A percentile compares a stretch with the other conserved stretches of the same genome.
Evolutionary conservation across 1,140 invertebrate species (phyloP).

Genomic region (Hyles vespertilio): DNA sequence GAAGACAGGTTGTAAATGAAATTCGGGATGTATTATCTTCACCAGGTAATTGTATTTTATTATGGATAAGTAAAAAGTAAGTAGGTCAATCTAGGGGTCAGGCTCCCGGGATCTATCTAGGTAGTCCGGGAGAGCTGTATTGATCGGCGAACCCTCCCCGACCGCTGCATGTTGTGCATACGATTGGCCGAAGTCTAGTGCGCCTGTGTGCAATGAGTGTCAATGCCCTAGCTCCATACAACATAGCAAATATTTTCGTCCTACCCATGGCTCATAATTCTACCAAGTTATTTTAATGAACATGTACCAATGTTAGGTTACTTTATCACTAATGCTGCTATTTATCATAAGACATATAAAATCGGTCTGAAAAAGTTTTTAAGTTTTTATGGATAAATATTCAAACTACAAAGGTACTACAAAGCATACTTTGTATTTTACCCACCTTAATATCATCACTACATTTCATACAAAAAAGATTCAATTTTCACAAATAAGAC

Average conservation of each 20-base stretch:
- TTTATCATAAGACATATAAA: not conserved
- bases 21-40: slow-evolving; percentile 83
- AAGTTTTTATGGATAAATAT: too few relatives aligned
- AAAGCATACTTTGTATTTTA: too few relatives aligned
- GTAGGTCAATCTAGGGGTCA: too few relatives aligned
- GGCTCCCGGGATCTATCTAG: slow-evolving; percentile 8
- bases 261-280: too few relatives aligned
- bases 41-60: slow-evolving; percentile 77
- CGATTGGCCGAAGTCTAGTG: not conserved
- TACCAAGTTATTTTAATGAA: too few relatives aligned
- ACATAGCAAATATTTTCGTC: not conserved
- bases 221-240: not conserved
- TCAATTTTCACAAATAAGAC: too few relatives aligned
- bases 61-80: not conserved
- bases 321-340: not conserved
- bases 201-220: slow-evolving; percentile 5
- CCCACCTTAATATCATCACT: too few relatives aligned
- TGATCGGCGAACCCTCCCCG: slow-evolving; percentile 30
- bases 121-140: slow-evolving; percentile 36
- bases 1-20: slow-evolving; percentile 82
- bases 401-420: too few relatives aligned
- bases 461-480: too few relatives aligned
- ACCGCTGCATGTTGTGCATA: slow-evolving; percentile 12
- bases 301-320: not conserved
- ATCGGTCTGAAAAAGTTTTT: too few relatives aligned